These are phyloP conservation scores for Rhinoraja longicauda DNA, from an alignment of 2,797 vertebrate genomes.

Conservation along the genomic window DNA sequence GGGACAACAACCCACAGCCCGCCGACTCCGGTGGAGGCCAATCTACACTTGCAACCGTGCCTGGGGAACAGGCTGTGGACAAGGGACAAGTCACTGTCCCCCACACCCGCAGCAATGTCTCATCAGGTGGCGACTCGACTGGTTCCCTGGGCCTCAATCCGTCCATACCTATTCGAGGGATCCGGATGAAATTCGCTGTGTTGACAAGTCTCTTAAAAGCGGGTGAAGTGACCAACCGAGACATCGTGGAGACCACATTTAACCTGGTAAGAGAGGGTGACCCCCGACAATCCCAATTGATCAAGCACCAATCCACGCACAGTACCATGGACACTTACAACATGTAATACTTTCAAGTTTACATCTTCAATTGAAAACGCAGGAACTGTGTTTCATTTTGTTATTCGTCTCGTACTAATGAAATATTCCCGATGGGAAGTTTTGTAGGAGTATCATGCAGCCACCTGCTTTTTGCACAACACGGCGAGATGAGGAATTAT, in stretches of 20 bases:
- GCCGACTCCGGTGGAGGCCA: slow-evolving; percentile 59
- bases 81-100: slow-evolving; percentile 43
- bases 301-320: background rate
- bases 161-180: slow-evolving; percentile 81
- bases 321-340: background rate
- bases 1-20: slow-evolving; percentile 1
- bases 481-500: background rate
- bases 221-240: slow-evolving; percentile 86
- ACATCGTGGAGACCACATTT: slow-evolving; percentile 90
- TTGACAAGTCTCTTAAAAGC: slow-evolving; percentile 84
- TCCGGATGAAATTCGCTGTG: slow-evolving; percentile 93
- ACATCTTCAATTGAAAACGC: background rate
- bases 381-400: background rate
- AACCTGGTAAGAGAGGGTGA: slow-evolving; percentile 82
- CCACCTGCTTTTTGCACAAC: background rate
- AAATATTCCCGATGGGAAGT: background rate
- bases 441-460: background rate
- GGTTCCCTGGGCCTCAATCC: slow-evolving; percentile 64
- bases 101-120: background rate
- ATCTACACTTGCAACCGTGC: slow-evolving; percentile 53
- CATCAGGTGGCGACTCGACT: slow-evolving; percentile 51
- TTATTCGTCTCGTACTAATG: background rate
- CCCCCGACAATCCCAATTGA: background rate
- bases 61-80: slow-evolving; percentile 59
- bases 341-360: background rate